Conservation (phyloP, 2,888 invertebrate species). For the Polylopha cassiicola region DNA sequence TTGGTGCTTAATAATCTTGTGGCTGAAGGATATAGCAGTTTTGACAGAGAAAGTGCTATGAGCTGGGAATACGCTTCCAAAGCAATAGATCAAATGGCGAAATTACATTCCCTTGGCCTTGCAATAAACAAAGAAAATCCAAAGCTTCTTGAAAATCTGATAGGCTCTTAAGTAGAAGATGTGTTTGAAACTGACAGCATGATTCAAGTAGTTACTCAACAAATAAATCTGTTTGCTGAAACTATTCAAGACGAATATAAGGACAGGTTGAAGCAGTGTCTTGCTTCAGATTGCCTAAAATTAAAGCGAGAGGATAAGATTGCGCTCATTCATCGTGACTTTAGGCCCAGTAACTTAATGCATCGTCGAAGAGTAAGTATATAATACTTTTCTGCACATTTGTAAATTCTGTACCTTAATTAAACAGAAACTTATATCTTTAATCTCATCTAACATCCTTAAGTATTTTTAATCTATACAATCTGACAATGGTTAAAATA, state of each 20-base stretch:
- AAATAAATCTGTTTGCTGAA: too few species aligned
- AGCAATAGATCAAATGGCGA: conserved; percentile 17
- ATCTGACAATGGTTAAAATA: too few species aligned
- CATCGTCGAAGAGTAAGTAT: conserved; percentile 9
- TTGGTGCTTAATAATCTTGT: conserved; percentile 20
- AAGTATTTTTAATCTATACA: too few species aligned
- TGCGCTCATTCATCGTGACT: conserved; percentile 18
- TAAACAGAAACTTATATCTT: too few species aligned
- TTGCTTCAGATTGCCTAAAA: neutral
- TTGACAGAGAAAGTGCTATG: conserved; percentile 15
- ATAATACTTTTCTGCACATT: neutral
- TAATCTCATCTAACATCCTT: too few species aligned
- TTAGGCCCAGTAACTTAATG: conserved; percentile 20
- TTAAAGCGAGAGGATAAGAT: neutral
- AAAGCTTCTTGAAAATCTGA: conserved; percentile 1
- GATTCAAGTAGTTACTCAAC: neutral
- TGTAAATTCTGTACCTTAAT: neutral
- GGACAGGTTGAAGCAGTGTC: conserved; percentile 5
- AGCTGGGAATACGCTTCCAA: conserved; percentile 12
- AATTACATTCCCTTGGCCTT: conserved; percentile 20
- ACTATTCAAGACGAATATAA: neutral
- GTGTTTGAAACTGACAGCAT: neutral
- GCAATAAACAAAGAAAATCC: conserved; percentile 8
- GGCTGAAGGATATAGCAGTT: conserved; percentile 8
- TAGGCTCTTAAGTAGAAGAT: neutral